These are phyloP conservation scores for Bombycilla garrulus DNA, from an alignment of 2,113 vertebrate genomes.

Conservation along the genomic window DNA sequence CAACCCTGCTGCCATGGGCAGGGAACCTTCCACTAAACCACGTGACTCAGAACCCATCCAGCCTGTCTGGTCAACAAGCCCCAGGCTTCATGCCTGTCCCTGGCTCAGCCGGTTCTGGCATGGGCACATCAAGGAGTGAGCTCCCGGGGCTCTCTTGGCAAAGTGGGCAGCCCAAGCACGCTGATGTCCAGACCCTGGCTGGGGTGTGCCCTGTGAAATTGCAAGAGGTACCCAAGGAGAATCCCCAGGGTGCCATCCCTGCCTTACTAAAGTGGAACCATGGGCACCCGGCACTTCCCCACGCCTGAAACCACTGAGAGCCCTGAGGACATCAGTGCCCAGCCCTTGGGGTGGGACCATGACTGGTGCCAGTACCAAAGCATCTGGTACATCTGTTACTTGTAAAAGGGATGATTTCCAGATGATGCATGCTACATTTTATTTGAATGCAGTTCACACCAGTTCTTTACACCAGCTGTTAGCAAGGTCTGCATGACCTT, in stretches of 20 bases:
- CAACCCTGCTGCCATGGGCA: fast-evolving
- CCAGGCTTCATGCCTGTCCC: not conserved
- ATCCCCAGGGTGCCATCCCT: not conserved
- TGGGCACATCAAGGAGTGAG: not conserved
- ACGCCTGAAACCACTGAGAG: not conserved
- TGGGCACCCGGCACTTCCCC: not conserved
- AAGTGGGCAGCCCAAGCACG: not conserved
- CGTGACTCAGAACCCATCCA: not conserved
- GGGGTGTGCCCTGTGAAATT: not conserved
- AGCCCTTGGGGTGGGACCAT: not conserved
- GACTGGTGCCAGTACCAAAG: not conserved
- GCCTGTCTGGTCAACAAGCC: not conserved
- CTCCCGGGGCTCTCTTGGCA: not conserved
- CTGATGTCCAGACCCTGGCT: not conserved
- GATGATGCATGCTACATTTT: not conserved
- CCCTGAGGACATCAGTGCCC: not conserved
- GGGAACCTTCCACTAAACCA: not conserved
- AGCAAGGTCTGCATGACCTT: constrained; percentile 20
- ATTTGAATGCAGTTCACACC: constrained; percentile 24
- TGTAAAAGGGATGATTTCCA: not conserved
- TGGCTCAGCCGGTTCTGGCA: not conserved
- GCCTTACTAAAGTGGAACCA: not conserved
- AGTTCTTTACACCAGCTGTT: constrained; percentile 6
- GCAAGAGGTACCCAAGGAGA: not conserved
- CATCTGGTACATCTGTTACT: not conserved